Conservation (phyloP, 2,113 vertebrate genomes). For the Archilochus colubris region DNA sequence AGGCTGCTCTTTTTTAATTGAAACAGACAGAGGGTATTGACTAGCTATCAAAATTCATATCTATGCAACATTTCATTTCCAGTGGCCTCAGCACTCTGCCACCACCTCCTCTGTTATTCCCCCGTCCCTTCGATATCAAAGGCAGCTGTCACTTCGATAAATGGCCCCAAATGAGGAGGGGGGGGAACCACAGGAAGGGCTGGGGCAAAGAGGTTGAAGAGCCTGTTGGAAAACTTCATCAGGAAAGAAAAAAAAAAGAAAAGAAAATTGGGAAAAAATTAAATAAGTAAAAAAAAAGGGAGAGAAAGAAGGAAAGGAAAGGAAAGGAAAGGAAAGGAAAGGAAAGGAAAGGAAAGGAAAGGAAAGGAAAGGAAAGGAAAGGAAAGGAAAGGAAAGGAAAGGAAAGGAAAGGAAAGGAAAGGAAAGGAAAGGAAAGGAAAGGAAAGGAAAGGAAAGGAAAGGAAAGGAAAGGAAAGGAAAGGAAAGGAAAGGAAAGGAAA, state of each 20-base stretch:
- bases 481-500: no score
- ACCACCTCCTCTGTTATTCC: neutral
- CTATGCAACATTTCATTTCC: conserved; percentile 68
- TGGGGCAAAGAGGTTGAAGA: neutral
- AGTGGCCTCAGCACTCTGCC: conserved; percentile 64
- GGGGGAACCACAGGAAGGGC: fast-evolving
- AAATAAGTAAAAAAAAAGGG: no score
- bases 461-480: no score
- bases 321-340: no score
- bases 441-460: no score
- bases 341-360: no score
- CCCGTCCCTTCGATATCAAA: neutral
- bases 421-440: no score
- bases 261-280: no score
- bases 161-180: neutral
- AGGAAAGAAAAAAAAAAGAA: neutral
- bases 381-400: no score
- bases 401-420: no score
- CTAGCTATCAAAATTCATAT: conserved; percentile 76
- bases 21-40: conserved; percentile 72
- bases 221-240: neutral
- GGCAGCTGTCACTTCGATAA: conserved; percentile 49
- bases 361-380: no score
- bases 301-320: no score
- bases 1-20: conserved; percentile 72